Percentiles rank a stretch among this genome's conserved stretches.
Evolutionary conservation across 2,113 vertebrate genomes (phyloP).

Genomic region (Chloroceryle aenea): DNA sequence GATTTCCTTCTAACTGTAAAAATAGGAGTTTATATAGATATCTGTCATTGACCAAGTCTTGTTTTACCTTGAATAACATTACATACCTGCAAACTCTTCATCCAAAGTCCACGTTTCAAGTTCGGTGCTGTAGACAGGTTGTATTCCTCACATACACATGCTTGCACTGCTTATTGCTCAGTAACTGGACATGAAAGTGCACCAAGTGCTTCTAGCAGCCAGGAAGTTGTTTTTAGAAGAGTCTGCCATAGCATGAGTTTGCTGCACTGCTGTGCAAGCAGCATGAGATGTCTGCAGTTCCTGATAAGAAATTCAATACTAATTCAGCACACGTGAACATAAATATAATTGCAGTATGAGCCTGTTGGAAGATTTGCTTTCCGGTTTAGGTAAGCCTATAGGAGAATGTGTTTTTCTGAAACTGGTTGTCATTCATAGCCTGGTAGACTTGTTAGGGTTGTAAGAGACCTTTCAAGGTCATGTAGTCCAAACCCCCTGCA

Average conservation of each 20-base stretch:
- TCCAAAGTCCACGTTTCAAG: not conserved
- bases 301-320: not conserved
- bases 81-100: not conserved
- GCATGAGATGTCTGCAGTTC: rapidly evolving
- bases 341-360: not conserved
- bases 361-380: not conserved
- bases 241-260: not conserved
- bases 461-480: not conserved
- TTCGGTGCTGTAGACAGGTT: not conserved
- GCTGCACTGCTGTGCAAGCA: not conserved
- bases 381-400: not conserved
- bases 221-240: not conserved
- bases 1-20: not conserved
- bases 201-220: not conserved
- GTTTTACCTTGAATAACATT: not conserved
- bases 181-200: not conserved
- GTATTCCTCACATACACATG: rapidly evolving
- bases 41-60: not conserved
- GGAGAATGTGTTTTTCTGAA: not conserved
- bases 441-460: not conserved
- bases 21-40: rapidly evolving
- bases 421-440: not conserved
- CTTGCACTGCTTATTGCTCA: not conserved
- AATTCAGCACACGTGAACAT: rapidly evolving
- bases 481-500: not conserved